A percentile compares a stretch with the other conserved stretches of the same genome.
phyloP scores from a whole-genome alignment of 2,113 vertebrate genomes.

The Ptychochromis oligacanthus region DNA sequence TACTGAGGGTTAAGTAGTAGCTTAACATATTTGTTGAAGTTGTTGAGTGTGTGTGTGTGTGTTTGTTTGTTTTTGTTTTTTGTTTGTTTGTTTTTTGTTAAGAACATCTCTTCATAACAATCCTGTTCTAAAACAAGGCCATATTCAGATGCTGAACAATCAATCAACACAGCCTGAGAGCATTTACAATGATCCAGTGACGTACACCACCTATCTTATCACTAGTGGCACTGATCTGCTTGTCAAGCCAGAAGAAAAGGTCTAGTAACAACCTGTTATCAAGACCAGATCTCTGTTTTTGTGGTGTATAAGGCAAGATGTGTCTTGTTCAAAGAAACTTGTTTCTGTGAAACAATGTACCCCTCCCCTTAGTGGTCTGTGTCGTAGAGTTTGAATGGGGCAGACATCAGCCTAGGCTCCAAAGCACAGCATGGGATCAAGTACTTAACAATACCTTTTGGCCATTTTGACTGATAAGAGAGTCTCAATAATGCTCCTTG shows the following conservation, averaged over 20 bases:
- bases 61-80: no score
- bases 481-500: not conserved
- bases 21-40: not conserved
- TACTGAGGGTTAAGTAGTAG: not conserved
- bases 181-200: not conserved
- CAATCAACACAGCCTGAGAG: not conserved
- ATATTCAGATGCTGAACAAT: not conserved
- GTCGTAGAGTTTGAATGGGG: not conserved
- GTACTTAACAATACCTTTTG: conserved; percentile 15
- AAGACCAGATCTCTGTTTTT: not conserved
- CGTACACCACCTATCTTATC: not conserved
- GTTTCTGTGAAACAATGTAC: not conserved
- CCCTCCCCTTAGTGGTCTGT: not conserved
- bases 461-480: conserved; percentile 40
- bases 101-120: not conserved
- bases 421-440: not conserved
- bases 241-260: conserved; percentile 6
- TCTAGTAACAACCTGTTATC: conserved; percentile 34
- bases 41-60: no score
- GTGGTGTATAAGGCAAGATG: conserved; percentile 25
- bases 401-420: conserved; percentile 1
- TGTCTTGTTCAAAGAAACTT: conserved; percentile 49
- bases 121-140: not conserved
- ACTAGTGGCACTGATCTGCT: conserved; percentile 16
- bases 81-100: not conserved